Percentiles rank a stretch among this genome's conserved stretches.
These are phyloP conservation scores for Panthera leo DNA, from an alignment of 2,113 vertebrate species.

Conservation along the genomic window DNA sequence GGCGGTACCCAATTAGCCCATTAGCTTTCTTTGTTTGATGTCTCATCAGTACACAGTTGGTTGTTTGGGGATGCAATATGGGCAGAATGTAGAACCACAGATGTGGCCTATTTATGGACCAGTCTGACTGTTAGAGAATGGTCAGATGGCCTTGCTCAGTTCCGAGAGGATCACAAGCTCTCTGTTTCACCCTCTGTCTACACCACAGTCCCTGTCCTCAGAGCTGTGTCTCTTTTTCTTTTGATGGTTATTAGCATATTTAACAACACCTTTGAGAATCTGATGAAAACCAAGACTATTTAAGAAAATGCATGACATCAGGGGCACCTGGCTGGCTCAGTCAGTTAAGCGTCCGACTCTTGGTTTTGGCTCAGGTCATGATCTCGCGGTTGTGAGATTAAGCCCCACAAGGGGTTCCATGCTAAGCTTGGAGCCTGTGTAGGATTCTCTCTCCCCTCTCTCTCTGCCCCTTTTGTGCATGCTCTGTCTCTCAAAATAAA, in stretches of 20 bases:
- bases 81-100: background rate
- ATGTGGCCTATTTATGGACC: background rate
- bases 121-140: background rate
- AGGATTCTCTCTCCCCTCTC: too few relatives aligned
- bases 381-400: too few relatives aligned
- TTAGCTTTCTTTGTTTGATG: conserved; percentile 1
- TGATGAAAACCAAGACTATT: background rate
- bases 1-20: background rate
- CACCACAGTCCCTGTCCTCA: accelerated
- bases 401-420: too few relatives aligned
- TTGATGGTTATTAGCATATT: background rate
- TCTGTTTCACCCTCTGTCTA: background rate
- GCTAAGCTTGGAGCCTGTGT: too few relatives aligned
- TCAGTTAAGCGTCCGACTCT: too few relatives aligned
- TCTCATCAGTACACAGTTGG: background rate
- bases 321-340: too few relatives aligned
- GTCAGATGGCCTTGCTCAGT: background rate
- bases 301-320: background rate
- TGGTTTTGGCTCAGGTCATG: too few relatives aligned
- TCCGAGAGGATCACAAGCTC: background rate
- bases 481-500: too few relatives aligned
- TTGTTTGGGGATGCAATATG: background rate
- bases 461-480: too few relatives aligned
- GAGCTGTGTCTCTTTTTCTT: background rate
- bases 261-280: background rate